A percentile compares a stretch with the other conserved stretches of the same genome.
Evolutionary conservation across 1,140 invertebrate genomes (phyloP).

Genomic region (Drosophila sucinea): DNA sequence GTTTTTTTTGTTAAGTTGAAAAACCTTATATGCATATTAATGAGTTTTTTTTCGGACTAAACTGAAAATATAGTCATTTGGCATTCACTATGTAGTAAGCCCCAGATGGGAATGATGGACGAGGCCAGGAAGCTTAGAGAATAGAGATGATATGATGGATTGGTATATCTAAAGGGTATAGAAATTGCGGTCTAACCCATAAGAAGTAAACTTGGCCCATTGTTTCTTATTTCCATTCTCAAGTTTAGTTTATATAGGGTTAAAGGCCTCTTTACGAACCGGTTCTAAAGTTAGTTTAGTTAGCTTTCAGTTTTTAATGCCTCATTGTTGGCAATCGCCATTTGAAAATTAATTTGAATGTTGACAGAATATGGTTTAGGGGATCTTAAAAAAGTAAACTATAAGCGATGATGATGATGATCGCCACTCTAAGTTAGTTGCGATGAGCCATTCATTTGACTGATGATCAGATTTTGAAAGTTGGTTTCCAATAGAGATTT

Average conservation of each 20-base stretch:
- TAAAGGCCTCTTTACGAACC: constrained; percentile 40
- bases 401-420: background rate
- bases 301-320: constrained; percentile 11
- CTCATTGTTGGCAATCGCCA: constrained; percentile 5
- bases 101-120: no score
- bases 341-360: constrained; percentile 6
- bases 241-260: constrained; percentile 34
- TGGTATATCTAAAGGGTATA: background rate
- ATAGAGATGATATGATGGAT: background rate
- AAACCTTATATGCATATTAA: background rate
- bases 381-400: background rate
- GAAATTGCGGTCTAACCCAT: background rate
- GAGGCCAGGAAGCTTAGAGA: background rate
- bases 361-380: background rate
- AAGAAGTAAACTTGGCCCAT: background rate
- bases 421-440: background rate
- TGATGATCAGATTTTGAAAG: constrained; percentile 5
- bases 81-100: background rate
- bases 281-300: constrained; percentile 22
- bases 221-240: background rate
- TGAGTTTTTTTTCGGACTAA: background rate
- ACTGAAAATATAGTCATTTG: background rate
- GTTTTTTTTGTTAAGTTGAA: constrained; percentile 1
- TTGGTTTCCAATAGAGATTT: background rate
- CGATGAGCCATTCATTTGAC: background rate